Evolutionary conservation across 2,797 vertebrate species (phyloP).

Genomic region (Alfaro cultratus): DNA sequence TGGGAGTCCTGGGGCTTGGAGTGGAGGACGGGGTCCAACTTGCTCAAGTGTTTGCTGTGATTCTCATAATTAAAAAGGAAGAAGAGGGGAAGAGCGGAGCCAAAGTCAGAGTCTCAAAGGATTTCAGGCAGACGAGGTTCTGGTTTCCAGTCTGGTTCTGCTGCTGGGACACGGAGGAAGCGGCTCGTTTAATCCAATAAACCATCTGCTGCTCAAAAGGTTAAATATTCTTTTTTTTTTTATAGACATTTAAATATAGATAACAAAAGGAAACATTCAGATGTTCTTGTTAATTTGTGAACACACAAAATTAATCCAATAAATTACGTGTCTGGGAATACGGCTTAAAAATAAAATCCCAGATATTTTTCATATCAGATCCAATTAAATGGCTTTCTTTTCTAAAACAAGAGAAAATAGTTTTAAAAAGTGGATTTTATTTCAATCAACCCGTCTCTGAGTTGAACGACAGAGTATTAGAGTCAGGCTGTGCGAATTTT

Average conservation of each 20-base stretch:
- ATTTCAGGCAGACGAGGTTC: background rate
- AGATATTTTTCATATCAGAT: no score
- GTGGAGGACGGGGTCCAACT: slow-evolving; percentile 1
- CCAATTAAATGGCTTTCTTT: no score
- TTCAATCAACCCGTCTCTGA: no score
- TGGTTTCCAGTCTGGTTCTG: slow-evolving; percentile 6
- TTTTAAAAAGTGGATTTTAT: no score
- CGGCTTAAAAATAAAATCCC: no score
- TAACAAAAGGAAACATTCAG: background rate
- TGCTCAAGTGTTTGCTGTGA: slow-evolving; percentile 4
- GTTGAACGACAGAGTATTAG: no score
- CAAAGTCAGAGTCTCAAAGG: slow-evolving; percentile 3
- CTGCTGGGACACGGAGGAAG: slow-evolving; percentile 2
- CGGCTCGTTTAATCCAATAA: slow-evolving; percentile 1
- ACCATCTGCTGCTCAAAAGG: background rate
- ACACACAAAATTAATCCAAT: background rate
- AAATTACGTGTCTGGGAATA: no score
- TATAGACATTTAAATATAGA: background rate
- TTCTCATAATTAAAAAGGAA: slow-evolving; percentile 19
- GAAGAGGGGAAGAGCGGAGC: slow-evolving; percentile 4
- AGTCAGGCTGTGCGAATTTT: no score
- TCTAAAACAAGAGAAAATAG: no score
- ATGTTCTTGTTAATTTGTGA: background rate
- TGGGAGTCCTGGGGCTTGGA: slow-evolving; percentile 3
- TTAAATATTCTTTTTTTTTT: slow-evolving; percentile 1